Evolutionary conservation across 2,888 invertebrate species (phyloP), one percentile per base, ranked within the genome.

Genomic region (Steinernema carpocapsae): DNA sequence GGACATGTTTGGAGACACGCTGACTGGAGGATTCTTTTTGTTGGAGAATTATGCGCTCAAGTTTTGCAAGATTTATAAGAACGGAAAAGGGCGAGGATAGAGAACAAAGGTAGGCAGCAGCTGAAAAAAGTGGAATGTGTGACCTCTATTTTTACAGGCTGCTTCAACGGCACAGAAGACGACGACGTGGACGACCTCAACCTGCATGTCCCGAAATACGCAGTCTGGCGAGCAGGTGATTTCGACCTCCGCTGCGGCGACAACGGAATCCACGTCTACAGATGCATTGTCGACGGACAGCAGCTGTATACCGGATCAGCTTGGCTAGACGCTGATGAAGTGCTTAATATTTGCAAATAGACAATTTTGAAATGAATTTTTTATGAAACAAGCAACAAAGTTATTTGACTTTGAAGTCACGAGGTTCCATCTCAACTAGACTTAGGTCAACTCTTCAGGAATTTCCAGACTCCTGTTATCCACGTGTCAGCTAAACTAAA

Each of bases 131-230:
- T 1, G 17, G 37, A n/a, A 48, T 45, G 22, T 19, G 22, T 22
- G 10, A 26, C n/a, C 26, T 75, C n/a, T 37, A 14, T 17, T 29
- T 48, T 59, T 77, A 72, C 45, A 83, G 83, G 83, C 70, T 85
- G 85, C 56, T 85, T 85, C 75, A 85, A 84, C 59, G 85, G 85
- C 12, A 81, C 81, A 7, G 43, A 26, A 4, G 73, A 76, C 17
- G 85, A 83, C 72, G 80, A 82, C 72, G 75, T 82, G 0, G 75
- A 80, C 29, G 81, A 83, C 72, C 73, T 75, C 3, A 52, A 64
- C n/a, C 76, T 82, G n/a, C 85, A 85, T 71, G 78, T 85, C 43
- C 78, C 80, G 22, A 81, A 82, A 45, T 84, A 84, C 59, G 74
- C 80, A 0, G 76, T 80, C 48, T 85, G 85, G 84, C 70, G 77